Base-by-base conservation (phyloP, 1,140 invertebrate species). In the Coelopa frigida region DNA sequence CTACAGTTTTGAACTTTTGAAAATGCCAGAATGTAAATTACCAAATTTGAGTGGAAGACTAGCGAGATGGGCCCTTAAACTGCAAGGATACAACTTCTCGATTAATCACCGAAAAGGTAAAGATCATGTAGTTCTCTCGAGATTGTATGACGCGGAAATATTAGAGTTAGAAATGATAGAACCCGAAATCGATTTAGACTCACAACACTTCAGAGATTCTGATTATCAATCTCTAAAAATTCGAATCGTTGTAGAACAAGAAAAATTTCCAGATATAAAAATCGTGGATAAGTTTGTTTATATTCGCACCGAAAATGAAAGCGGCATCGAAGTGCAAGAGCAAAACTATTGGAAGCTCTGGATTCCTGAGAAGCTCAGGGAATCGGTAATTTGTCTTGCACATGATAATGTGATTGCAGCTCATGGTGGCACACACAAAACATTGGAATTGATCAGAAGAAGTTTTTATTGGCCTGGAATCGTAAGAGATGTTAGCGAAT, bases 101-200 rank as follows among this genome's bases (percentile, higher is more conserved):
- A 41, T 41, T 44, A 32, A 15, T 12, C 31, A 44, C 21, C 26
- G 41, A 8, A 44, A 44, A 31, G 41, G 41, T 15, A 32, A n/a
- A 18, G 15, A 32, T 7, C 7, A 44, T 31, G 29, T 32, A 14
- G 41, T 44, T 14, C 17, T 44, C 10, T 44, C 58, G 35, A n/a
- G 54, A 53, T 35, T 51, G 47, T 22, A 53, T 52, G 50, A 36
- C 57, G 10, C 55, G 52, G 38, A 38, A 11, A 18, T 12, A 12
- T 38, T 10, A n/a, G n/a, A n/a, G n/a, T n/a, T n/a, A n/a, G 41
- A 31, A 11, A 43, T 31, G 12, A 4, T 18, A 12, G 35, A 24
- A 2, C 22, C 22, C 18, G 32, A 17, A 37, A 46, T 46, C 15
- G 44, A 37, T 24, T 15, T 46, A 26, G 22, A 46, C 12, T 46